Evolutionary conservation across 2,888 invertebrate genomes (phyloP).

Genomic region (Nephrotoma appendiculata): DNA sequence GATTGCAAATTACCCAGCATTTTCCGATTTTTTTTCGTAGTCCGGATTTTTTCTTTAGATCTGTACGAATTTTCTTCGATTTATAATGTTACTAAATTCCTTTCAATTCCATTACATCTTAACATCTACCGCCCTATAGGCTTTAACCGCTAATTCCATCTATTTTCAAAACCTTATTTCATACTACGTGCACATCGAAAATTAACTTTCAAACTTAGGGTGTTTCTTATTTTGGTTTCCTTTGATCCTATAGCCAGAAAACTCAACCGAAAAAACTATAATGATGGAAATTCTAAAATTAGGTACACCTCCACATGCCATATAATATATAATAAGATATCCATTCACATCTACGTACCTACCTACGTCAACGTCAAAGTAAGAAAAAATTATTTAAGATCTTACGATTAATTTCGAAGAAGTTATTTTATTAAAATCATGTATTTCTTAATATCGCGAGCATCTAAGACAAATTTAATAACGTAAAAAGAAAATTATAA

Average conservation of each 20-base stretch:
- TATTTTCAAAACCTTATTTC: too few relatives aligned
- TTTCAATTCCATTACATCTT: too few relatives aligned
- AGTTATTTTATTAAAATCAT: background rate
- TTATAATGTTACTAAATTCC: too few relatives aligned
- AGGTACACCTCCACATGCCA: background rate
- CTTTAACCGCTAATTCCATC: too few relatives aligned
- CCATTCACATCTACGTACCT: background rate
- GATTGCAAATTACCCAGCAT: too few relatives aligned
- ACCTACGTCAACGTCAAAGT: background rate
- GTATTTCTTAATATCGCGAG: background rate
- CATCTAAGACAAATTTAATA: background rate
- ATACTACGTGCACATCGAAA: too few relatives aligned
- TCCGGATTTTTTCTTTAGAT: too few relatives aligned
- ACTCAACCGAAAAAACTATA: background rate
- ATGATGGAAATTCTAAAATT: background rate
- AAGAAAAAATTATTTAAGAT: background rate
- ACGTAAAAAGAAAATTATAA: background rate
- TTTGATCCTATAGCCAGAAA: background rate
- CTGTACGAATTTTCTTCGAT: too few relatives aligned
- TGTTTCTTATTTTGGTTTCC: background rate
- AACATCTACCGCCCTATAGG: too few relatives aligned
- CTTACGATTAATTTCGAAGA: background rate
- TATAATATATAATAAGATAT: background rate
- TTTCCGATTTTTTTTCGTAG: too few relatives aligned
- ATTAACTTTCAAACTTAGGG: too few relatives aligned